Evolutionary conservation across 2,888 invertebrate genomes (phyloP), one percentile per base, ranked within the genome.

Genomic region (Pteria penguin): DNA sequence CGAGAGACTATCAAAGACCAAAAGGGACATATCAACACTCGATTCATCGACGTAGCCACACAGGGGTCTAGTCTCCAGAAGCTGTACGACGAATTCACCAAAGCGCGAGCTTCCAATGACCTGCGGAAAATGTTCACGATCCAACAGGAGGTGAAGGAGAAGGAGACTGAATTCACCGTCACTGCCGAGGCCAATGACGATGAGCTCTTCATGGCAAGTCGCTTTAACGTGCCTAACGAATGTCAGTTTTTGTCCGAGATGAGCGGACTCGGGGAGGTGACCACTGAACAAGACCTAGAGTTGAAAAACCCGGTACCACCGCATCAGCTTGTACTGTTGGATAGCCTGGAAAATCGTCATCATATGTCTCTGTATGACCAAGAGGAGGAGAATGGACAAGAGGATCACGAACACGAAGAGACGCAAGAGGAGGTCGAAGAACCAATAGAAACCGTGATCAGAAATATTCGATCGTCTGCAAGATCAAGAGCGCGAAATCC

Each of bases 241-340:
- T 85, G 85, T 27, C 76, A 80, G 31, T 89, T 88, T 79, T 75
- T 88, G 29, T 82, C 87, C 2, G 87, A 88, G 62, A 84, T 89
- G 85, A 88, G 88, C 65, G 84, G 86, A 14, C 79, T 89, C 14
- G 89, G 89, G n/a, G 88, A 88, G 27, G 84, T 89, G 1, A 77
- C 80, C 4, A 75, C 82, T 18, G 79, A 81, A 18, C 78, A 80
- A 14, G 87, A 89, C 60, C 72, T 82, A 4, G 74, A 73, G 2
- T 78, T 89, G 31, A 87, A 86, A 57, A 82, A 84, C 22, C 86
- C 88, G 0, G 81, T 88, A 18, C 85, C 85, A 0, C 83, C 84
- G 2, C 87, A 87, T 52, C 86, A 87, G 75, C 78, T 89, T 26
- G 77, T 84, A 1, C 68, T 85, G 1, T 75, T 88, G 36, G 88